These are phyloP conservation scores for Acleris cristana DNA, from an alignment of 2,888 invertebrate species.

Conservation along the genomic window DNA sequence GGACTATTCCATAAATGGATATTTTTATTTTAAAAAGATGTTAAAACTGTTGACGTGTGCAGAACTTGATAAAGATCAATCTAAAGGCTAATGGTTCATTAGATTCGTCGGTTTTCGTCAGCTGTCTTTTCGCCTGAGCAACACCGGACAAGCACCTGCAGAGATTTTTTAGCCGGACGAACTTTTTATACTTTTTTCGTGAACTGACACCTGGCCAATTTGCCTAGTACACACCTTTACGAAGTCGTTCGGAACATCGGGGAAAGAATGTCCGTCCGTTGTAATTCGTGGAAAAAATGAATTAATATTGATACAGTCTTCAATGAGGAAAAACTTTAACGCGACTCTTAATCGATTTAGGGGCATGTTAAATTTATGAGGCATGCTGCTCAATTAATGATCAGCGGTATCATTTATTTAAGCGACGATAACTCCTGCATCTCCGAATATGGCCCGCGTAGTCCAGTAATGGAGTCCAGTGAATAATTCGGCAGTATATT, in stretches of 20 bases:
- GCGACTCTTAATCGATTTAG: slow-evolving; percentile 9
- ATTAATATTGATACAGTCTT: slow-evolving; percentile 13
- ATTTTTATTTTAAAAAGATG: neutral
- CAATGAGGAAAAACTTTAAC: slow-evolving; percentile 13
- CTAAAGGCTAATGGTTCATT: slow-evolving; percentile 25
- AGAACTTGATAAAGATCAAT: slow-evolving; percentile 31
- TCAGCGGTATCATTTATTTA: slow-evolving; percentile 12
- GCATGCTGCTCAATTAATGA: slow-evolving; percentile 14
- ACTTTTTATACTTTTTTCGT: slow-evolving; percentile 69
- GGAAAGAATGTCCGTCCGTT: slow-evolving; percentile 48
- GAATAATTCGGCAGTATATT: slow-evolving; percentile 13
- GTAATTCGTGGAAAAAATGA: slow-evolving; percentile 18
- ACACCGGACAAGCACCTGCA: slow-evolving; percentile 70
- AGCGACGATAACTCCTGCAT: slow-evolving; percentile 10
- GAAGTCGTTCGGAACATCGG: slow-evolving; percentile 55
- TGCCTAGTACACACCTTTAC: slow-evolving; percentile 63
- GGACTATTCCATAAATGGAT: neutral
- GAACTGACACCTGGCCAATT: slow-evolving; percentile 74
- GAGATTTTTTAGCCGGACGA: slow-evolving; percentile 75
- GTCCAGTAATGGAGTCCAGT: slow-evolving; percentile 8
- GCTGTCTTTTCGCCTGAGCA: slow-evolving; percentile 77
- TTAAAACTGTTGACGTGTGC: slow-evolving; percentile 28
- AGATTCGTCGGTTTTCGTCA: slow-evolving; percentile 47
- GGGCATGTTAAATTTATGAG: slow-evolving; percentile 17
- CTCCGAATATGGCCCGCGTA: slow-evolving; percentile 2